Conservation (phyloP, 2,113 vertebrate species). For the Stegostoma tigrinum region DNA sequence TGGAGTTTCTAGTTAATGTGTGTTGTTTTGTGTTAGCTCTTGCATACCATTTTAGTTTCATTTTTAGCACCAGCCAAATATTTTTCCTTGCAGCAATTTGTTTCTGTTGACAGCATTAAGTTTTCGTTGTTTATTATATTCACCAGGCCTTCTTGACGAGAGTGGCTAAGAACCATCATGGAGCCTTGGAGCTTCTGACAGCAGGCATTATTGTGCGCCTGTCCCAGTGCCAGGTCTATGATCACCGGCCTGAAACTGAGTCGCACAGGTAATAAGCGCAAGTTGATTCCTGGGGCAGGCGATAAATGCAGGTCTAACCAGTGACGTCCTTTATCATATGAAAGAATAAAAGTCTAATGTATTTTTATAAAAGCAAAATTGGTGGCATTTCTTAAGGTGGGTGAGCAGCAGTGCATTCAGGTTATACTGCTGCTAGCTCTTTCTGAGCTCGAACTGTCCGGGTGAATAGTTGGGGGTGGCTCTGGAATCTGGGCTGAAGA, state of each 20-base stretch:
- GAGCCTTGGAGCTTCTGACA: constrained; percentile 78
- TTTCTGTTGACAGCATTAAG: background rate
- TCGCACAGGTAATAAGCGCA: constrained; percentile 66
- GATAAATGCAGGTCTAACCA: too few species aligned
- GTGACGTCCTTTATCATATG: too few species aligned
- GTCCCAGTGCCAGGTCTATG: constrained; percentile 88
- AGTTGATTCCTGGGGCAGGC: too few species aligned
- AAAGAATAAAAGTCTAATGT: too few species aligned
- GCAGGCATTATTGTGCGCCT: constrained; percentile 81
- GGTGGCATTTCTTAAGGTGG: background rate
- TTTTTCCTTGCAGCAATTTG: background rate
- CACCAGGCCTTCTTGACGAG: constrained; percentile 83
- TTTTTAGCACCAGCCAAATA: background rate
- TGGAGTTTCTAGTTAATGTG: background rate
- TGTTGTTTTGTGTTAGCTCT: background rate
- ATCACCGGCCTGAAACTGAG: constrained; percentile 86
- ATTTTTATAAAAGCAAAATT: background rate
- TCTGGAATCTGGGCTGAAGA: background rate
- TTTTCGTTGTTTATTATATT: constrained; percentile 18
- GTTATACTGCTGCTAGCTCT: background rate
- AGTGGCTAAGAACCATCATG: constrained; percentile 82
- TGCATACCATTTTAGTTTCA: background rate
- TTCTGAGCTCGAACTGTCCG: background rate
- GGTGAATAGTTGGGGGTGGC: too few species aligned
- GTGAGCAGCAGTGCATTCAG: background rate